Base-by-base conservation (phyloP, 1,140 invertebrate species). In the Drosophila arawakana region DNA sequence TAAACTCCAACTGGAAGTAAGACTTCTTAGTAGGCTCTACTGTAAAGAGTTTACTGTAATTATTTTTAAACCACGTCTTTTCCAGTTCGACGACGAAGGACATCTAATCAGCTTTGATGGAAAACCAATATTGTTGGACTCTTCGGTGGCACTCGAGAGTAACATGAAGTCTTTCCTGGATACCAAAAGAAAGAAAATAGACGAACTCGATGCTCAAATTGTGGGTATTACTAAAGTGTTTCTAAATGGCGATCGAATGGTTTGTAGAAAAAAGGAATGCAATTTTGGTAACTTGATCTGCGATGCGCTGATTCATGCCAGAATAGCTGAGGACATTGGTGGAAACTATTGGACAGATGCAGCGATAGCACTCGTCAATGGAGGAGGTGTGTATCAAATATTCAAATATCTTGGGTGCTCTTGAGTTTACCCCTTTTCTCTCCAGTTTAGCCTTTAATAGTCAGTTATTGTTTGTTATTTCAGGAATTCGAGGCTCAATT, bases 231-330 rank as follows among this genome's bases (percentile, higher is more conserved):
- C 94, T 0, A 94, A 93, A 52, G 95, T 95, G 0, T 94, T 95
- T 30, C 93, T 97, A 10, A 94, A 80, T 95, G 67, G 95, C 93
- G 25, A 92, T 92, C 10, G 66, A 41, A 21, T 78, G 74, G 65
- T 85, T 90, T 21, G 97, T 91, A 93, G 96, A 44, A 81, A 93
- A 30, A 63, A 73, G n/a, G 97, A 98, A 92, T 98, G 97, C 85
- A 98, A 97, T 90, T 93, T 98, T 35, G 97, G 97, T 34, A 97
- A 98, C 92, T 86, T 98, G 0, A 94, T 97, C 15, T 93, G 96
- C 0, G 97, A 98, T 79, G 94, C 96, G 3, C 94, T 97, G 59
- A 78, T 94, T 41, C 93, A 93, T 65, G 85, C 79, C 6, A 93
- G 93, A 47, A 86, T 93, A 10, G 44, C 83, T 83, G 93, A 94